Conservation (phyloP, 2,888 invertebrate species). For the Eristalinus sepulchralis region DNA sequence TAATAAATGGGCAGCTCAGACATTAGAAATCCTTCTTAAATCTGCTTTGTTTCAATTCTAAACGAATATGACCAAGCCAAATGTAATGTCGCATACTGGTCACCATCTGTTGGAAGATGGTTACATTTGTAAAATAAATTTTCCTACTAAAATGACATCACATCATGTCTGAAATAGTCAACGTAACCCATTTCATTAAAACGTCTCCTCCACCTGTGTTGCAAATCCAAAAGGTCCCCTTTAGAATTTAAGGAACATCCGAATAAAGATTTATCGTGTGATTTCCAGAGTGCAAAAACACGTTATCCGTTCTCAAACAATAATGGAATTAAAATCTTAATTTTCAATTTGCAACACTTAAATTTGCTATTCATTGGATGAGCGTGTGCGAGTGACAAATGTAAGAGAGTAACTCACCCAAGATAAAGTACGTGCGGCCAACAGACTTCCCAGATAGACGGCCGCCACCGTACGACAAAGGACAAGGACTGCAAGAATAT, state of each 20-base stretch:
- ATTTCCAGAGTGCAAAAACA: background rate
- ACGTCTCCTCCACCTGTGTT: background rate
- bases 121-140: too few relatives aligned
- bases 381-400: background rate
- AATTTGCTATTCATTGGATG: slow-evolving; percentile 11
- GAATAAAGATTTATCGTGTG: background rate
- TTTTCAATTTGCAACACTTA: slow-evolving; percentile 12
- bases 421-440: background rate
- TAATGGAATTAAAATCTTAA: slow-evolving; percentile 41
- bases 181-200: background rate
- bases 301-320: background rate
- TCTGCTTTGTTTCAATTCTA: too few relatives aligned
- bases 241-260: background rate
- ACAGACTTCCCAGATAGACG: background rate
- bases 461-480: background rate
- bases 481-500: background rate
- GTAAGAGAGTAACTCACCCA: background rate
- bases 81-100: too few relatives aligned
- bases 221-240: background rate
- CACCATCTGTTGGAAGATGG: too few relatives aligned
- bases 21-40: too few relatives aligned
- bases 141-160: too few relatives aligned
- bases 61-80: too few relatives aligned
- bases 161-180: too few relatives aligned
- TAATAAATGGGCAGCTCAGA: too few relatives aligned